Percentiles rank a stretch among this genome's conserved stretches.
Evolutionary conservation across 2,888 invertebrate genomes (phyloP).

Genomic region (Tetanocera ferruginea): DNA sequence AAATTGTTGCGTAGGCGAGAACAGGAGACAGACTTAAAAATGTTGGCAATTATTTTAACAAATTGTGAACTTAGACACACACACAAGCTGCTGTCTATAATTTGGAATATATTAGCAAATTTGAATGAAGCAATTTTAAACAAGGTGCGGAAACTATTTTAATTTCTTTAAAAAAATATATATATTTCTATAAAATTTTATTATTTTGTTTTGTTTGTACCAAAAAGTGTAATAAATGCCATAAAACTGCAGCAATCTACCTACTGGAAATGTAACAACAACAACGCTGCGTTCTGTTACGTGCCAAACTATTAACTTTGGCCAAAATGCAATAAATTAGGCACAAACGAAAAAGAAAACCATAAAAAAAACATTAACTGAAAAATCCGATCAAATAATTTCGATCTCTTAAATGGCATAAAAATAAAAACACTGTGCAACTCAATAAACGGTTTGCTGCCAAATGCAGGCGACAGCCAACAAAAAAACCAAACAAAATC

Average conservation of each 20-base stretch:
- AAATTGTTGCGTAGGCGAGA: background rate
- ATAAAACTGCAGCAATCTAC: background rate
- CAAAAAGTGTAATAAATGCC: background rate
- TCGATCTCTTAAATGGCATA: constrained; percentile 1
- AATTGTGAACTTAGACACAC: no score
- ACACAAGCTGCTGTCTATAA: no score
- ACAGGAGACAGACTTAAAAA: no score
- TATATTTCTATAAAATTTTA: no score
- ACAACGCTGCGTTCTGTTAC: background rate
- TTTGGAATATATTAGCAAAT: no score
- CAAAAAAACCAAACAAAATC: constrained; percentile 44
- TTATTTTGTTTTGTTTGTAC: background rate
- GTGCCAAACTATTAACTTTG: constrained; percentile 4
- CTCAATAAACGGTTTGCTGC: constrained; percentile 6
- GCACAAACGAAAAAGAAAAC: constrained; percentile 8
- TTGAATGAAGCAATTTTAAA: no score
- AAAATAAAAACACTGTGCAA: constrained; percentile 13
- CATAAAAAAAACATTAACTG: background rate
- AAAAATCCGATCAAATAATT: constrained; percentile 4
- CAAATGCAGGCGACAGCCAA: constrained; percentile 8
- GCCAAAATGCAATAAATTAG: constrained; percentile 14
- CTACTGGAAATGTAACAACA: background rate
- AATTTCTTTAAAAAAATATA: no score
- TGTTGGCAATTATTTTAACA: no score
- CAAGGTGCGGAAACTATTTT: no score